A percentile compares a stretch with the other conserved stretches of the same genome.
phyloP scores from a whole-genome alignment of 2,797 vertebrate species.

The Petrocephalus sullivani region DNA sequence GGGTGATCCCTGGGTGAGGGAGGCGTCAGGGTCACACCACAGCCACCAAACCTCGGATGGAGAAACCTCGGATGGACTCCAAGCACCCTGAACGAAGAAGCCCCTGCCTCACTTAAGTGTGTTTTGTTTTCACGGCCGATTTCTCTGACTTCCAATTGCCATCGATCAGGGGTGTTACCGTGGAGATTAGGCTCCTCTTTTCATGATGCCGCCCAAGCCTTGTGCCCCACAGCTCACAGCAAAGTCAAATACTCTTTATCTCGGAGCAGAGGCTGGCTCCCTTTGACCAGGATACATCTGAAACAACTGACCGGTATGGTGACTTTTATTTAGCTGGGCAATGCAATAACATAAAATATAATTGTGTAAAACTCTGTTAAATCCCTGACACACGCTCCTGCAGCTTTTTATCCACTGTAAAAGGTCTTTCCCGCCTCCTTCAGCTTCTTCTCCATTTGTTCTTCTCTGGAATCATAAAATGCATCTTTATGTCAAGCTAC shows the following conservation, averaged over 20 bases:
- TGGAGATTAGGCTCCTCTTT: not conserved
- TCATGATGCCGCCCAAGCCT: not conserved
- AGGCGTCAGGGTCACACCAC: not conserved
- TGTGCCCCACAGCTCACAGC: not conserved
- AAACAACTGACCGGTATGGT: not conserved
- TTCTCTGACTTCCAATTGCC: not conserved
- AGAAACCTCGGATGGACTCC: not conserved
- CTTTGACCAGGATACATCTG: not conserved
- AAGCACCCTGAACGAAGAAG: not conserved
- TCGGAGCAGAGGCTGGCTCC: not conserved
- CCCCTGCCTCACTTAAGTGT: not conserved
- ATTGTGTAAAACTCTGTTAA: not conserved
- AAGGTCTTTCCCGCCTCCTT: not conserved
- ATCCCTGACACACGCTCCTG: not conserved
- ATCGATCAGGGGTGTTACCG: not conserved
- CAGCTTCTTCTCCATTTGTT: not conserved
- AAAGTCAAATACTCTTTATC: conserved; percentile 11
- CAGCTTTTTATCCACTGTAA: not conserved
- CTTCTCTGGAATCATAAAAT: not conserved
- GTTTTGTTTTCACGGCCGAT: not conserved
- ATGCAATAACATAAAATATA: not conserved
- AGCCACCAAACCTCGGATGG: no score
- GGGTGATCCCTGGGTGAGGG: not conserved
- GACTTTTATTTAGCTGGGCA: not conserved
- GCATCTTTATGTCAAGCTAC: not conserved